Conservation (phyloP, 2,113 vertebrate species). For the Trematocara zebra region DNA sequence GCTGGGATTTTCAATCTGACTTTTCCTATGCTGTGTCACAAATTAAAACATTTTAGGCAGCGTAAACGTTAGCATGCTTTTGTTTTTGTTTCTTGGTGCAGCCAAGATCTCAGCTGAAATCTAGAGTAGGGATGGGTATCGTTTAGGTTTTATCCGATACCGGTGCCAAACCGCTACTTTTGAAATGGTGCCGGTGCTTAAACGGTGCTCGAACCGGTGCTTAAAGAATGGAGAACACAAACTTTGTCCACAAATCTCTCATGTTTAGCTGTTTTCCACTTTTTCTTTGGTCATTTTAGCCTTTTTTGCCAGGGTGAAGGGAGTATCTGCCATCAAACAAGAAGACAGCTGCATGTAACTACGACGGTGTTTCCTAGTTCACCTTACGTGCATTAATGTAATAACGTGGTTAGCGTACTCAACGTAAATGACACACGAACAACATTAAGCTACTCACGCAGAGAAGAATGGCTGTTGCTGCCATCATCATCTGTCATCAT, state of each 20-base stretch:
- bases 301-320: too few species aligned
- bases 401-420: too few species aligned
- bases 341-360: too few species aligned
- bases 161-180: neutral
- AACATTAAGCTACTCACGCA: too few species aligned
- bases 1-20: neutral
- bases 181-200: neutral
- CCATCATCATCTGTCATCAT: too few species aligned
- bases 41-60: neutral
- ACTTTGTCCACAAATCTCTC: neutral
- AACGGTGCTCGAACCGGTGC: too few species aligned
- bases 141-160: neutral
- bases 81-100: neutral
- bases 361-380: too few species aligned
- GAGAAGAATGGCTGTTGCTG: too few species aligned
- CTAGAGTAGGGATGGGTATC: neutral
- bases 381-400: too few species aligned
- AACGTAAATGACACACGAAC: too few species aligned
- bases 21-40: neutral
- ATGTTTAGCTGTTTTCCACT: accelerated
- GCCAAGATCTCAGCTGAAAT: neutral
- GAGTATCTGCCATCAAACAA: too few species aligned
- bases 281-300: too few species aligned
- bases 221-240: neutral
- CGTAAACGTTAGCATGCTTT: neutral